Percentiles rank a stretch among this genome's conserved stretches.
Evolutionary conservation across 2,797 vertebrate species (phyloP).

Genomic region (Delichon dasypus): DNA sequence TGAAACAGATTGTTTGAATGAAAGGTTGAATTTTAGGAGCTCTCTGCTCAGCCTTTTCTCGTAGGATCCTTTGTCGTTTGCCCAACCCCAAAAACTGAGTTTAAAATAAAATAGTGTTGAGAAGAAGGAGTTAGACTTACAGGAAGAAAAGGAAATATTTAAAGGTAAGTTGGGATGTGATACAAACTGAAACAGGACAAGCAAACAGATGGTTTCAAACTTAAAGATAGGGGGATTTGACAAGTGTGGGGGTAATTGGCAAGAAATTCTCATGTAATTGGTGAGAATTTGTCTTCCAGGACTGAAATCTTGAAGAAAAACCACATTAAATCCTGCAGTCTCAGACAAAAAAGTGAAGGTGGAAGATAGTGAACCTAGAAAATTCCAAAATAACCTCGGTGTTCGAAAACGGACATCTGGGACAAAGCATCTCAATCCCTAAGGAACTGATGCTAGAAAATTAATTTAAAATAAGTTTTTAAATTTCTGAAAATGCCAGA

Average conservation of each 20-base stretch:
- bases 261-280: background rate
- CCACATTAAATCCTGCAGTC: background rate
- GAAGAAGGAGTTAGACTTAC: background rate
- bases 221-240: background rate
- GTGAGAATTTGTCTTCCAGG: background rate
- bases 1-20: background rate
- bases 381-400: background rate
- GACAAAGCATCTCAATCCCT: background rate
- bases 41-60: background rate
- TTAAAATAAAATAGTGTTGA: background rate
- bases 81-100: background rate
- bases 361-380: background rate
- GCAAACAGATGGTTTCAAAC: background rate
- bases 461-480: background rate
- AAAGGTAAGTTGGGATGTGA: background rate
- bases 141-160: background rate
- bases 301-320: background rate
- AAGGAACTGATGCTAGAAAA: background rate
- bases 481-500: background rate
- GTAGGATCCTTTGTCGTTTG: background rate
- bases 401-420: background rate
- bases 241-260: background rate
- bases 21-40: background rate
- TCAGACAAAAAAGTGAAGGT: background rate
- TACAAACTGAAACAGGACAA: background rate